Evolutionary conservation across 1,140 invertebrate species (phyloP), one percentile per base, ranked within the genome.

Genomic region (Drosophila simulans): DNA sequence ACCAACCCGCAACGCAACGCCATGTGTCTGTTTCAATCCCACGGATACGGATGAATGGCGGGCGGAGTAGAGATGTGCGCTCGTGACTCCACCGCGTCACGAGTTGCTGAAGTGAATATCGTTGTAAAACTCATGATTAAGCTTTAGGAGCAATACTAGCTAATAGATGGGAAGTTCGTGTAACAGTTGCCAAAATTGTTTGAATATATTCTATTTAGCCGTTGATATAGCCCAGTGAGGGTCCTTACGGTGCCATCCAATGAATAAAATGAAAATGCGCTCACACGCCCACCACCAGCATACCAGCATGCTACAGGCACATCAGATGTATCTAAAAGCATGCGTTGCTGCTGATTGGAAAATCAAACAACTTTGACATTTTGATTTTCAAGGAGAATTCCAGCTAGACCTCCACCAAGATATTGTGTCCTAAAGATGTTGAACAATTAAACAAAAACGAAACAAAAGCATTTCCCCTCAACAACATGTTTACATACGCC

Each of bases 331-430:
- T 58, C 65, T 45, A 43, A 65, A 80, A 59, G 69, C 49, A 58
- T 51, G 69, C 74, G 74, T 60, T 76, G 59, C 77, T 55, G 70
- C 64, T 83, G 80, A 84, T 83, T 84, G 79, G 80, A 55, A 72
- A 83, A 83, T 83, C 80, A 83, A 83, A 84, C 81, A 85, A 78
- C 77, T 73, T 69, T 84, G 80, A 79, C 80, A 83, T 84, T 79
- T 81, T 51, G 63, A 82, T 82, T 82, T 82, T 69, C 58, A 43
- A 60, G 59, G 39, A 78, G 31, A 37, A 52, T 40, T 60, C 34
- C 8, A 5, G 40, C 13, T 31, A 11, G 39, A 35, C 58, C 51
- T 56, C n/a, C 35, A 54, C 10, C 17, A 56, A 40, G 49, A 60
- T 40, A 31, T 56, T 58, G 8, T 37, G 40, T 27, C 5, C 10